Evolutionary conservation across 1,140 invertebrate species (phyloP), one percentile per base, ranked within the genome.

Genomic region (Triops longicaudatus): DNA sequence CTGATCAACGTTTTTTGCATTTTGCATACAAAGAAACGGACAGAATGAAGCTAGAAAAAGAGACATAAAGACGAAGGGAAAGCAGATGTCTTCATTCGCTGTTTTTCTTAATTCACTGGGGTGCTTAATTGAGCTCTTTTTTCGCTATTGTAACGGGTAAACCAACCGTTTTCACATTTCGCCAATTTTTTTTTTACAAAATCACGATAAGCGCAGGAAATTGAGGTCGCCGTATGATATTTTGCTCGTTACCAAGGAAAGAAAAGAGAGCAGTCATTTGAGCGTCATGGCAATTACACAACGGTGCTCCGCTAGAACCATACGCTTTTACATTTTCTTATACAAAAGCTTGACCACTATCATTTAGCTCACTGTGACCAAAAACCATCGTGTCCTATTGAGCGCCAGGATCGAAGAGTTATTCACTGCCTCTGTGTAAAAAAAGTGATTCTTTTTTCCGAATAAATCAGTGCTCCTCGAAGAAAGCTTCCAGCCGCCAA

Each of bases 91-190:
- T 63, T 63, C 17, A n/a, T 14, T 4, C 50, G 10, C 17, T 63
- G 10, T 63, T 63, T 3, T 17, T 63, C 50, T n/a, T 22, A 14
- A 37, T 37, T 37, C 31, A 37, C 31, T 37, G 31, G 50, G 50
- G 9, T 63, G 50, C 50, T 63, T 63, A 63, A 63, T 63, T 63
- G 50, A 63, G 50, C 50, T 63, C 50, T 63, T 63, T 63, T 63
- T 63, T 37, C 7, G 31, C 31, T 37, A 63, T 5, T 63, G 50
- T 1, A 22, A 22, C 14, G 50, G 50, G 5, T 4, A 14, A 63
- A 22, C 50, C 7, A 6, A 63, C 0, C 4, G 50, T 63, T 10
- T 63, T 14, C 50, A 63, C 14, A n/a, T 22, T 63, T 7, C 50
- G 17, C 50, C 50, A 63, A 63, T 22, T 10, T 63, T 63, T n/a